phyloP scores from a whole-genome alignment of 1,140 invertebrate genomes.

The Trichonephila clavata region DNA sequence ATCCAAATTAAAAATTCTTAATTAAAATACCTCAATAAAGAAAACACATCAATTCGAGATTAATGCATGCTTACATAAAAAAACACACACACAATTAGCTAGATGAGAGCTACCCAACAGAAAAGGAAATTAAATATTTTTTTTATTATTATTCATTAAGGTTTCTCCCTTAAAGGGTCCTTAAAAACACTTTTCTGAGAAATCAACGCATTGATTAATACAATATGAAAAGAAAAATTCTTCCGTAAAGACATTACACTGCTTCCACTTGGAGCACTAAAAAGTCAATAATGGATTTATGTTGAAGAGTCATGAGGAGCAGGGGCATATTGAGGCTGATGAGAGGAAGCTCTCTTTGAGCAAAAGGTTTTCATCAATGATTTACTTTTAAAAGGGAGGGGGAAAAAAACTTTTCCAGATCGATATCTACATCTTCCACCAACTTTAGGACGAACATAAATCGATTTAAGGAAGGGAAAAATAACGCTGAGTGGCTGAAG shows the following conservation, averaged over 20 bases:
- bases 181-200: neutral
- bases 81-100: too few relatives aligned
- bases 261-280: neutral
- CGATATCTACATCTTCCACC: neutral
- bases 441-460: neutral
- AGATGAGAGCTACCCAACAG: too few relatives aligned
- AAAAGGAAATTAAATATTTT: neutral
- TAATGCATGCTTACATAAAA: too few relatives aligned
- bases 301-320: neutral
- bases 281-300: slow-evolving; percentile 43
- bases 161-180: neutral
- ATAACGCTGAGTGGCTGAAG: neutral
- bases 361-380: slow-evolving; percentile 21
- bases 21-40: too few relatives aligned
- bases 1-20: too few relatives aligned
- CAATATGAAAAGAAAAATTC: neutral
- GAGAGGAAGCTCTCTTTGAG: neutral
- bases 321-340: neutral
- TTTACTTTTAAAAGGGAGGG: neutral
- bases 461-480: neutral
- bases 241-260: neutral
- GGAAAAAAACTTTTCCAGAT: neutral
- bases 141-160: neutral
- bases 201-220: slow-evolving; percentile 8
- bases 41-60: too few relatives aligned